Evolutionary conservation across 2,888 invertebrate species (phyloP), one percentile per base, ranked within the genome.

Genomic region (Phyllotreta striolata): DNA sequence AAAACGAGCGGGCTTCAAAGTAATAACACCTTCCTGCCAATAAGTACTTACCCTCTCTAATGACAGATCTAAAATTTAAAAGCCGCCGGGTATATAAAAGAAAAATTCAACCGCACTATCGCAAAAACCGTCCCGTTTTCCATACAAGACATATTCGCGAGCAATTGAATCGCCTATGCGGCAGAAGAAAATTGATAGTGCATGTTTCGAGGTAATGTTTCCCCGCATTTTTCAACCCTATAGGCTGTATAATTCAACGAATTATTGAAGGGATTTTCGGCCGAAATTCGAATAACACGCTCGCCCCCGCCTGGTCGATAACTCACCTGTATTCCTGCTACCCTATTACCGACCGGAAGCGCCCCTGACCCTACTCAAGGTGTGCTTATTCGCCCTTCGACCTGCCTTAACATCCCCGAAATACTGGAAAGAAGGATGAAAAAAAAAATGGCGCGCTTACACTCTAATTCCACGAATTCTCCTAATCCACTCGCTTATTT

Each of bases 341-440:
- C 10, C 55, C 55, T 55, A 34, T 55, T 55, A 41, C 43, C 24
- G 34, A 55, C 55, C 55, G 43, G 55, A 55, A 55, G 40, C 35
- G 55, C 41, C 43, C 55, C 43, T 24, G 55, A 55, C 55, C 55
- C 55, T 34, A 55, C 43, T 24, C 55, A 55, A 55, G 55, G 55
- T 55, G 43, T 55, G 35, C 55, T 34, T 55, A 55, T 55, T 55
- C 55, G 43, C 55, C 55, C 55, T 55, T 43, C 56, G 54, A 43
- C 57, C 54, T 56, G 62, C 38, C 59, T 56, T 56, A 62, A 51
- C 52, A 40, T 47, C 34, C 9, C 24, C 24, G 47, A 47, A 47
- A 24, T 24, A 4, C 24, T 24, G 8, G 47, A 24, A 7, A n/a
- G n/a, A 34, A 13, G 47, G 34, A 12, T 24, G 12, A 6, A 4